Evolutionary conservation across 2,113 vertebrate genomes (phyloP), one percentile per base, ranked within the genome.

Genomic region (Zosterops japonicus): DNA sequence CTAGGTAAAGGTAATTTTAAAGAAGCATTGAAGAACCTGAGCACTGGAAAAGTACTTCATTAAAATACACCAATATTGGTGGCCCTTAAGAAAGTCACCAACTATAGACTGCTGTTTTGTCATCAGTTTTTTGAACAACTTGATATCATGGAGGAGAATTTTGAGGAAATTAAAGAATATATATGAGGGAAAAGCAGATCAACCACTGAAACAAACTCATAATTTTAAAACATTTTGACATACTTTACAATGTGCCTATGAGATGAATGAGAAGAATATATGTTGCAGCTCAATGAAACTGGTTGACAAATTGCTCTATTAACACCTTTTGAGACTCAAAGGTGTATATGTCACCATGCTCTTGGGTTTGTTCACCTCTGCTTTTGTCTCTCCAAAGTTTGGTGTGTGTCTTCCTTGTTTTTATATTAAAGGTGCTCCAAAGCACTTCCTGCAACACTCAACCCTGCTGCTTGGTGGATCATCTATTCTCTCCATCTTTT

Each of bases 371-470:
- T 56, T 59, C 60, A 80, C 27, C 18, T 55, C 33, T 80, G 17
- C 47, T 65, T 71, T 44, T 67, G 24, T 42, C 29, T 71, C 63
- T 65, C 52, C 4, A 33, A 55, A 89, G 53, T 75, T 72, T 36
- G 77, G 42, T 7, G 2, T 50, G 27, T 1, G 3, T 69, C 63
- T 67, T 84, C 56, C 17, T 79, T 71, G 9, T n/a, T 83, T 98
- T 97, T 90, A 99, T 96, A 99, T 98, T 80, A 99, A 93, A 39
- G 98, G 99, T 0, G 98, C 94, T 83, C 99, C 99, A 56, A 99
- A 99, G 93, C 97, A 98, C 95, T 99, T 99, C 75, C 99, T 98
- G 88, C 99, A 99, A 97, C 98, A 99, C 89, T 99, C 98, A 52
- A 98, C 93, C 18, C 92, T 98, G 94, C 86, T 89, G 97, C 94